Evolutionary conservation across 2,888 invertebrate species (phyloP).

Genomic region (Agrochola lota): DNA sequence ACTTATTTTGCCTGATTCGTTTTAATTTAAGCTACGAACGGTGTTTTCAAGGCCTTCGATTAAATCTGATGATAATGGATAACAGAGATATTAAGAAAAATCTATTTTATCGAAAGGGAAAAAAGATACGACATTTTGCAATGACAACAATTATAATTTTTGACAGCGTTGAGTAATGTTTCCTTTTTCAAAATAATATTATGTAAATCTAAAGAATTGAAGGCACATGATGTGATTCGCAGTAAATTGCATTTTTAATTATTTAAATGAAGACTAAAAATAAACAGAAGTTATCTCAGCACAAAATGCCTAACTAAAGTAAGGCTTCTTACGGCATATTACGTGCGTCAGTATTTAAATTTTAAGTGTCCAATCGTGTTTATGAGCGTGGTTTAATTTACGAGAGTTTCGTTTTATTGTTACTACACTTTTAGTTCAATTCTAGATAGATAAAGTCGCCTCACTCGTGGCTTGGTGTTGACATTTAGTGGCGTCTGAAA

Average conservation of each 20-base stretch:
- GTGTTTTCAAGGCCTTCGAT: background rate
- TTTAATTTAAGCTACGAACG: background rate
- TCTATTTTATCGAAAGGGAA: background rate
- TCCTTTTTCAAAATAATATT: background rate
- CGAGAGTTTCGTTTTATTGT: slow-evolving; percentile 38
- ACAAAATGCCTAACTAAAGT: slow-evolving; percentile 1
- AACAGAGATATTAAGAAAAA: background rate
- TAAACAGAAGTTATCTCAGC: slow-evolving; percentile 19
- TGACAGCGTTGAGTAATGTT: background rate
- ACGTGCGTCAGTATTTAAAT: slow-evolving; percentile 41
- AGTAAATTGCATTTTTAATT: background rate
- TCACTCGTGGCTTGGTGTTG: background rate
- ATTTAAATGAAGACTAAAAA: slow-evolving; percentile 13
- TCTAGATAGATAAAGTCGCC: background rate
- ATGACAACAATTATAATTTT: background rate
- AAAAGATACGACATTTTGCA: background rate
- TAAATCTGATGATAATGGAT: background rate
- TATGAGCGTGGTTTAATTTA: slow-evolving; percentile 58
- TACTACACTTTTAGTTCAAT: slow-evolving; percentile 6
- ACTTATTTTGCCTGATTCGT: background rate
- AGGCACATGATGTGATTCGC: background rate
- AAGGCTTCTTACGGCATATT: slow-evolving; percentile 20
- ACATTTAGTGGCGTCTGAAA: background rate
- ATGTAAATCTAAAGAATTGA: background rate
- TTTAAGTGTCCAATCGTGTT: slow-evolving; percentile 51